A percentile compares a stretch with the other conserved stretches of the same genome.
phyloP scores from a whole-genome alignment of 2,888 invertebrate species.

The Gymnoscelis rufifasciata region DNA sequence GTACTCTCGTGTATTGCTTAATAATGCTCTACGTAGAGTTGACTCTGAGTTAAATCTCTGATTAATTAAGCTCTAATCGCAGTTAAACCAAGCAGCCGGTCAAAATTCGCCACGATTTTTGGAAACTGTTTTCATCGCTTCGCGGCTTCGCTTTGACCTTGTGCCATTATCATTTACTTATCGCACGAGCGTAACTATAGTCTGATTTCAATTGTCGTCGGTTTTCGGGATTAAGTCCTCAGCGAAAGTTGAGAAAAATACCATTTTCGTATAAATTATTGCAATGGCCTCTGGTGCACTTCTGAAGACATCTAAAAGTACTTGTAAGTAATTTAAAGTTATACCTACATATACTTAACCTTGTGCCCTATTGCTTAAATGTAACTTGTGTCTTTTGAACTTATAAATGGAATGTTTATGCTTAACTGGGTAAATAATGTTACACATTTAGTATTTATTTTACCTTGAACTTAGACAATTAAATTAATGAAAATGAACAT shows the following conservation, averaged over 20 bases:
- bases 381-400: no score
- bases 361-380: not conserved
- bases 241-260: not conserved
- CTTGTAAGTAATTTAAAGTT: conserved; percentile 44
- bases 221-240: conserved; percentile 21
- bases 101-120: conserved; percentile 13
- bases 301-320: conserved; percentile 50
- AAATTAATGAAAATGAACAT: no score
- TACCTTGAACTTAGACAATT: no score
- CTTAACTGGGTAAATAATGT: no score
- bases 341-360: not conserved
- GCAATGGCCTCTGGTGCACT: conserved; percentile 55
- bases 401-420: no score
- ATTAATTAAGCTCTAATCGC: no score
- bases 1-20: no score
- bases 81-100: no score
- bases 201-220: conserved; percentile 30
- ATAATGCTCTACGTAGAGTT: no score
- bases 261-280: not conserved
- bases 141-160: conserved; percentile 43
- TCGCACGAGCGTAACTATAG: conserved; percentile 44
- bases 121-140: conserved; percentile 22
- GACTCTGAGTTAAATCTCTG: no score
- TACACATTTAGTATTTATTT: no score
- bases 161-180: conserved; percentile 51